These are phyloP conservation scores for Troilus luridus DNA, from an alignment of 2,888 invertebrate species.

Conservation along the genomic window DNA sequence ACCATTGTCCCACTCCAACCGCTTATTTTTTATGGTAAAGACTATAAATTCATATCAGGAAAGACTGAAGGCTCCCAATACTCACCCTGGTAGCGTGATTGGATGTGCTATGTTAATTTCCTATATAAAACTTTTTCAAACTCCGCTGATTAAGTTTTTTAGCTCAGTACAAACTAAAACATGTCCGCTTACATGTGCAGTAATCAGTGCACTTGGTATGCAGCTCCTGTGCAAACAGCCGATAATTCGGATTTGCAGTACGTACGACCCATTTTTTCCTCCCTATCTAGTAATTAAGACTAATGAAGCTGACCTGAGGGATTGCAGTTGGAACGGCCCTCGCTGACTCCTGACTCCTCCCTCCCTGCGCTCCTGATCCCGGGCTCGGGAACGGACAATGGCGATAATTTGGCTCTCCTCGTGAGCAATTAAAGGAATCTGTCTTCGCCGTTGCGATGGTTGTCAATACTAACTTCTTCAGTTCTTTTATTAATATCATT, in stretches of 20 bases:
- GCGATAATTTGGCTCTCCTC: background rate
- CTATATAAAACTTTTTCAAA: background rate
- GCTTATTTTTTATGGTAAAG: no score
- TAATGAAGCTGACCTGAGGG: background rate
- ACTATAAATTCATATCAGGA: no score
- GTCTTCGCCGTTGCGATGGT: background rate
- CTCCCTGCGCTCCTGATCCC: background rate
- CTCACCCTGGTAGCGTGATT: no score
- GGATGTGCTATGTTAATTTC: background rate
- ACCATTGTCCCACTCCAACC: no score
- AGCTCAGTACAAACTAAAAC: background rate
- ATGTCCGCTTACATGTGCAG: constrained; percentile 6
- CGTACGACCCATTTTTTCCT: background rate
- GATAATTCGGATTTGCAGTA: background rate
- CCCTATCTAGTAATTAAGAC: background rate
- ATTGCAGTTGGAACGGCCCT: background rate
- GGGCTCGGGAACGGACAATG: background rate
- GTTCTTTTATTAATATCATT: no score
- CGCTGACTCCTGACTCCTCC: background rate
- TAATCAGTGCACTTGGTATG: background rate
- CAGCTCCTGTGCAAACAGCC: background rate
- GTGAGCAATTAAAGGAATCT: background rate
- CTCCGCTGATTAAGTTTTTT: background rate
- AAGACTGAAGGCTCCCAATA: no score
- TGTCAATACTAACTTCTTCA: background rate